These are phyloP conservation scores for Falco columbarius DNA, from an alignment of 2,797 vertebrate genomes.

Conservation along the genomic window DNA sequence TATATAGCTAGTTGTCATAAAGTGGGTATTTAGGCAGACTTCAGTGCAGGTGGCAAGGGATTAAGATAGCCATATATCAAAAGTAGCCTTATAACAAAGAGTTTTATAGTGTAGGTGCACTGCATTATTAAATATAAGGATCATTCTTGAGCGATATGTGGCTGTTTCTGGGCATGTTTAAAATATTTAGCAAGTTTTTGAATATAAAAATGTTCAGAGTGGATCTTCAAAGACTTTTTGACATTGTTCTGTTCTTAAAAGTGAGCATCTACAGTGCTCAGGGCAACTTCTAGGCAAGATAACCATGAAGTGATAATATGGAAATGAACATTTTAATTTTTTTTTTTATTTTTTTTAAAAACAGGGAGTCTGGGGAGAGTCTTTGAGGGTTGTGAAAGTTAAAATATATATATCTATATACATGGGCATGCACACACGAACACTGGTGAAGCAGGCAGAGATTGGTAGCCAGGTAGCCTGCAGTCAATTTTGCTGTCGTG, in stretches of 20 bases:
- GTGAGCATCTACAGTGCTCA: conserved; percentile 58
- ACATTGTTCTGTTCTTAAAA: conserved; percentile 69
- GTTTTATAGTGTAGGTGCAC: conserved; percentile 43
- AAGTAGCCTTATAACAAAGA: conserved; percentile 39
- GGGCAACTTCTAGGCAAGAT: conserved; percentile 69
- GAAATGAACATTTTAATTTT: conserved; percentile 61
- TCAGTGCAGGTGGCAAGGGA: conserved; percentile 53
- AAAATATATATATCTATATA: no score
- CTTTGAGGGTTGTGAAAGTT: conserved; percentile 24
- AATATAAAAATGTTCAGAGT: conserved; percentile 49
- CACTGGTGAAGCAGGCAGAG: background rate
- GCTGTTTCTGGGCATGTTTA: conserved; percentile 19
- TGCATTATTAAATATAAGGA: conserved; percentile 65
- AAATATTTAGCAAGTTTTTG: conserved; percentile 68
- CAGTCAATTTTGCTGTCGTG: background rate
- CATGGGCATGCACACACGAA: background rate
- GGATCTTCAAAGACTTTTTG: conserved; percentile 71
- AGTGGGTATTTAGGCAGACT: conserved; percentile 50
- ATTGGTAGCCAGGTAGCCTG: background rate
- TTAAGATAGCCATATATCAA: conserved; percentile 33
- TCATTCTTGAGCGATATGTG: conserved; percentile 5
- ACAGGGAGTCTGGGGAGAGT: background rate
- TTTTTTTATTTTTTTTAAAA: background rate
- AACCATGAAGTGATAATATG: conserved; percentile 61
- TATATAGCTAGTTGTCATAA: conserved; percentile 45